phyloP scores from a whole-genome alignment of 2,113 vertebrate genomes.

The Triplophysa rosa region DNA sequence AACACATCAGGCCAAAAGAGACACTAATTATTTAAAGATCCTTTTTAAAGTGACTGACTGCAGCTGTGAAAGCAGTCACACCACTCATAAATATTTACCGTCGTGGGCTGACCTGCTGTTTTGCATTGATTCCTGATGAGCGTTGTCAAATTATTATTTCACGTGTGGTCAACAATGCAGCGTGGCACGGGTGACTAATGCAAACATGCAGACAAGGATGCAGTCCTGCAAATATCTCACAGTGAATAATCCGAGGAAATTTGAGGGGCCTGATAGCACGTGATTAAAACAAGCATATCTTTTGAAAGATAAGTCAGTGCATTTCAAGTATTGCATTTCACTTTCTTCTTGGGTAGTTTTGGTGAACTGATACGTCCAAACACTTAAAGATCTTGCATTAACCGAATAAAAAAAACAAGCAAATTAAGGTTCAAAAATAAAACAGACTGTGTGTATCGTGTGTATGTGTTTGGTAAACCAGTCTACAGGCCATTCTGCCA shows the following conservation, averaged over 20 bases:
- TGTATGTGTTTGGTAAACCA: neutral
- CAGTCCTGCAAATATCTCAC: no score
- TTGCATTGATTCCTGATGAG: constrained; percentile 89
- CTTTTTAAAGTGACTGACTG: constrained; percentile 96
- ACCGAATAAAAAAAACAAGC: no score
- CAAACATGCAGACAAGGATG: constrained; percentile 8
- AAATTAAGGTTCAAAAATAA: neutral
- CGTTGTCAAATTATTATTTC: constrained; percentile 79
- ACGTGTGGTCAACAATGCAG: constrained; percentile 63
- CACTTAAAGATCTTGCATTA: no score
- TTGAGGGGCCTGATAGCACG: no score
- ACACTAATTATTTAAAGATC: constrained; percentile 98
- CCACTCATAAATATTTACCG: constrained; percentile 99
- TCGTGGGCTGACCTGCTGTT: constrained; percentile 85
- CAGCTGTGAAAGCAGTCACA: constrained; percentile 90
- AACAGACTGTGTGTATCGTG: neutral
- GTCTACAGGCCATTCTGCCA: neutral
- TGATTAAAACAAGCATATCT: no score
- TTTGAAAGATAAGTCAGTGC: no score
- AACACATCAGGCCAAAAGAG: constrained; percentile 92
- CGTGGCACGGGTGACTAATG: constrained; percentile 59
- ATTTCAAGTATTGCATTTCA: no score
- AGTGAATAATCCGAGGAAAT: no score
- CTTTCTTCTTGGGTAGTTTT: no score
- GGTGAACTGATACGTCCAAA: no score